Base-by-base conservation (phyloP, 2,797 vertebrate genomes). In the Epinephelus coioides region DNA sequence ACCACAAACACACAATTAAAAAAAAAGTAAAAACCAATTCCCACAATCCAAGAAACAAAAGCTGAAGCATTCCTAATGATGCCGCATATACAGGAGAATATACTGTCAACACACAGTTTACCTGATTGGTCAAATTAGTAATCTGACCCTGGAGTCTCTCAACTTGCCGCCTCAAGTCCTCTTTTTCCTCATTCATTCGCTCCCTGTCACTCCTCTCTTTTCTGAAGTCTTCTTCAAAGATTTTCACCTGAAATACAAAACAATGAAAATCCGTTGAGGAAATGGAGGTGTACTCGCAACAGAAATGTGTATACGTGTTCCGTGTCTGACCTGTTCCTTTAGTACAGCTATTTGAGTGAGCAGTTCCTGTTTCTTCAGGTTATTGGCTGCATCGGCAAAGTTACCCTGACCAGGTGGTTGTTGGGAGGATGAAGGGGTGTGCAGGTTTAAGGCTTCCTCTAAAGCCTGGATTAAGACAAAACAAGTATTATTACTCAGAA, bases 171-270 rank as follows among this genome's bases (percentile, higher is more conserved):
- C 97, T 97, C 86, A 99, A 90, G 74, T 98, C 98, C 71, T 99
- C 98, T 80, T 99, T 99, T 85, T 99, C 98, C 88, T 99, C 98
- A 2, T 99, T 99, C 98, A 99, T 99, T 62, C 98, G 95, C 73
- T 99, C 98, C 49, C 98, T 90, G 88, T 99, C 98, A 0, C 98
- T 98, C 74, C 98, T 95, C 86, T 99, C 98, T 92, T 97, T 95
- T 80, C 97, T 97, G 85, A 99, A 99, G 83, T 99, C 98, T 76
- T 99, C 98, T 87, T 99, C 98, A 0, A 99, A 99, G 91, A 99
- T 99, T 86, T 98, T 98, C 49, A 99, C 98, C 98, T 99, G 61
- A 72, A 78, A 57, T 23, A 54, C 15, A 81, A 76, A 66, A 64
- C 18, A 44, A 34, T 34, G 1, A 34, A 34, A 34, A 34, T 34